Evolutionary conservation across 2,888 invertebrate species (phyloP).

Genomic region (Melanophora roralis): DNA sequence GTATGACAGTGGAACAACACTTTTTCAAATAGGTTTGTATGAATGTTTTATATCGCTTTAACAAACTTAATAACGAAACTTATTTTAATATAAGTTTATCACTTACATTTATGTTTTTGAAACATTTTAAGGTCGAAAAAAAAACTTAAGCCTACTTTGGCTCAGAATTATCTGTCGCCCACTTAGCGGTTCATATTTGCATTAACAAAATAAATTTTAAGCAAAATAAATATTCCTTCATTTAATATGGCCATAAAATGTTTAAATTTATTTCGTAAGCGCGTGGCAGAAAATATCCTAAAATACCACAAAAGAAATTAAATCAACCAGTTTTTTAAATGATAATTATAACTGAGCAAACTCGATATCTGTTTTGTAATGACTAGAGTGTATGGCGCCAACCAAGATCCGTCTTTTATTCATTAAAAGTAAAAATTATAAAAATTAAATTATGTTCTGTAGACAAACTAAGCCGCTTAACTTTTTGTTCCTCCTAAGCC

Average conservation of each 20-base stretch:
- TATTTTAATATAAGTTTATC: no score
- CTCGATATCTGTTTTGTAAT: background rate
- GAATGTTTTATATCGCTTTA: no score
- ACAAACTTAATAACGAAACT: no score
- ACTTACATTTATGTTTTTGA: no score
- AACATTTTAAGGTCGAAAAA: no score
- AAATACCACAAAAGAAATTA: background rate
- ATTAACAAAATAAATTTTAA: background rate
- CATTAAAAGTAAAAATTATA: background rate
- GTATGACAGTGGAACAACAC: no score
- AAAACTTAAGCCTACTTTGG: no score
- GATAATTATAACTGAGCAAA: background rate
- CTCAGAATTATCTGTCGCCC: no score
- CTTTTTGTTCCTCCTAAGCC: constrained; percentile 8
- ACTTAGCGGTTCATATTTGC: no score
- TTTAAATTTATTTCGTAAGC: constrained; percentile 1
- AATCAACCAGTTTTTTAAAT: background rate
- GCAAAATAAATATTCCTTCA: no score
- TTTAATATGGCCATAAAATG: background rate
- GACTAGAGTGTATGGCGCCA: constrained; percentile 3
- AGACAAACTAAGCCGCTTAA: constrained; percentile 22
- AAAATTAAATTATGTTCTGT: background rate
- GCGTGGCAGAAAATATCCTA: constrained; percentile 19
- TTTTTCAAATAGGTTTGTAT: no score
- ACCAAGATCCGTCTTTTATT: constrained; percentile 40